phyloP scores from a whole-genome alignment of 1,140 invertebrate species.

The Stegodyphus dumicola region DNA sequence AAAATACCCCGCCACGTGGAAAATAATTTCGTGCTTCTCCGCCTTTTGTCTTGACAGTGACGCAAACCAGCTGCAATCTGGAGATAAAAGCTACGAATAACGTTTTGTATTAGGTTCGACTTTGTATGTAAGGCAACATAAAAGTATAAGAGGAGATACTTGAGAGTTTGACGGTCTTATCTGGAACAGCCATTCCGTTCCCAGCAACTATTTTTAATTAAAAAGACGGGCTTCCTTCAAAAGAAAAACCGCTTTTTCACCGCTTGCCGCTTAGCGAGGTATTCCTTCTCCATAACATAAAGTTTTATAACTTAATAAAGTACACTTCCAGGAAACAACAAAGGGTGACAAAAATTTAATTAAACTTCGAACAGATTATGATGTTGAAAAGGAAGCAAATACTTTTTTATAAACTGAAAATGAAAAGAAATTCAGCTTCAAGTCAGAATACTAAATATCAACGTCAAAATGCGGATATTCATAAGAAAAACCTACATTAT shows the following conservation, averaged over 20 bases:
- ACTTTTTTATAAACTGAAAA: background rate
- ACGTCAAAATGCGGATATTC: too few species aligned
- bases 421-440: too few species aligned
- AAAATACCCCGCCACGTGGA: slow-evolving; percentile 18
- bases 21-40: slow-evolving; percentile 44
- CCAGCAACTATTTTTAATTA: slow-evolving; percentile 30
- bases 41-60: slow-evolving; percentile 49
- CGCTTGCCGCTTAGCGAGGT: too few species aligned
- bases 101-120: slow-evolving; percentile 39
- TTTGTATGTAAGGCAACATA: slow-evolving; percentile 3
- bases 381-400: background rate
- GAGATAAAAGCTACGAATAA: slow-evolving; percentile 31
- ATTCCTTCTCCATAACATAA: too few species aligned
- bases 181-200: background rate
- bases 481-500: too few species aligned
- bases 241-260: too few species aligned
- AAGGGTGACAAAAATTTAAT: too few species aligned
- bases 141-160: slow-evolving; percentile 4
- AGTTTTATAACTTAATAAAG: too few species aligned
- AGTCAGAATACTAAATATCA: too few species aligned
- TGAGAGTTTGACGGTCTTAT: slow-evolving; percentile 32
- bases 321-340: too few species aligned
- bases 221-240: background rate
- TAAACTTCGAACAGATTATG: too few species aligned
- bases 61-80: slow-evolving; percentile 49